A percentile compares a stretch with the other conserved stretches of the same genome.
These are phyloP conservation scores for Gymnosoma rotundatum DNA, from an alignment of 2,888 invertebrate genomes.

Conservation along the genomic window DNA sequence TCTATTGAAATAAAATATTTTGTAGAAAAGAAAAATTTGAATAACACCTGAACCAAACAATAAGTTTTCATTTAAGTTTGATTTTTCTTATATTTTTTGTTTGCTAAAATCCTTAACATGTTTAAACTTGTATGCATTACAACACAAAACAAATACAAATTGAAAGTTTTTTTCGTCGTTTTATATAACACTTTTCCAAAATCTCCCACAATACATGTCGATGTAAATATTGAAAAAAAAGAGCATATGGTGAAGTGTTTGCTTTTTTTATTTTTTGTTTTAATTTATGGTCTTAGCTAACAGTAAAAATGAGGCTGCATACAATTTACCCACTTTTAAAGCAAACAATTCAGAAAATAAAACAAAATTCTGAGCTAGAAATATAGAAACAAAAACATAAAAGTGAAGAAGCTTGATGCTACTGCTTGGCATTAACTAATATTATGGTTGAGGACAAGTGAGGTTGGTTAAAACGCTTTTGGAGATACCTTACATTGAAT, in stretches of 20 bases:
- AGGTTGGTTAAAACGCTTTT: neutral
- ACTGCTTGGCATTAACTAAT: neutral
- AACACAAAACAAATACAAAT: slow-evolving; percentile 47
- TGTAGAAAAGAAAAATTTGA: slow-evolving; percentile 36
- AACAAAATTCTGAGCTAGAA: slow-evolving; percentile 21
- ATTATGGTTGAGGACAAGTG: neutral
- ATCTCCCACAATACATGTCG: slow-evolving; percentile 59
- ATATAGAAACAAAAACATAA: neutral
- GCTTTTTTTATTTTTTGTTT: neutral
- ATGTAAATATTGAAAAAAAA: slow-evolving; percentile 1
- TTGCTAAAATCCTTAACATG: slow-evolving; percentile 24
- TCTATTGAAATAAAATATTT: slow-evolving; percentile 55
- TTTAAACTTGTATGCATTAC: slow-evolving; percentile 39
- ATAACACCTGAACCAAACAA: slow-evolving; percentile 68
- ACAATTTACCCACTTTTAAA: neutral
- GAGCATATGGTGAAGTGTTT: slow-evolving; percentile 26
- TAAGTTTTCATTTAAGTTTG: slow-evolving; percentile 31
- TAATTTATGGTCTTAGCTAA: slow-evolving; percentile 39
- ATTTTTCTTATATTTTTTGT: neutral
- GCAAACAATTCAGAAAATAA: slow-evolving; percentile 1
- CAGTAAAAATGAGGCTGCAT: slow-evolving; percentile 6
- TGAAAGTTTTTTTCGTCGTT: slow-evolving; percentile 54
- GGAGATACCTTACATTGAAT: neutral
- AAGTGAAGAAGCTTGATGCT: neutral
- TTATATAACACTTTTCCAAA: slow-evolving; percentile 56